Percentiles rank a stretch among this genome's conserved stretches.
These are phyloP conservation scores for Pantala flavescens DNA, from an alignment of 1,140 invertebrate genomes.

Conservation along the genomic window DNA sequence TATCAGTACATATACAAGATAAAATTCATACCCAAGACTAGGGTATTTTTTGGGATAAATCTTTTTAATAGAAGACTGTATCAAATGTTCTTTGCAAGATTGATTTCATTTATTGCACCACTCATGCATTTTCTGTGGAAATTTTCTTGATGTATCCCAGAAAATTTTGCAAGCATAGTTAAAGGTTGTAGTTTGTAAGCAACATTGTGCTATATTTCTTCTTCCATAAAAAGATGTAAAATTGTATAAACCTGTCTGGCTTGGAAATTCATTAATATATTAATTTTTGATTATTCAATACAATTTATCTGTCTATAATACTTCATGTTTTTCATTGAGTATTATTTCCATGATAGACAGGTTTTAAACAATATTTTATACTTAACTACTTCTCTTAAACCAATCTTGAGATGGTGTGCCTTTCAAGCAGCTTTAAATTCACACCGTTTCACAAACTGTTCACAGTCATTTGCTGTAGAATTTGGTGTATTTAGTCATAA, in stretches of 20 bases:
- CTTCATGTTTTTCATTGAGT: background rate
- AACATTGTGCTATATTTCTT: background rate
- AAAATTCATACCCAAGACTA: background rate
- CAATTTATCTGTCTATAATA: background rate
- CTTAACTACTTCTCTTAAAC: background rate
- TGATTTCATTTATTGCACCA: background rate
- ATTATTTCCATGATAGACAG: background rate
- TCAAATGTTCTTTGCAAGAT: background rate
- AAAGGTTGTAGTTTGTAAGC: background rate
- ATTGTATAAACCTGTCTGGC: conserved; percentile 1
- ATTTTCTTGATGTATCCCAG: background rate
- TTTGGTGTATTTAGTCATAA: background rate
- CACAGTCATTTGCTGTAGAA: background rate
- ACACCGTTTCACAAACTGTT: conserved; percentile 9
- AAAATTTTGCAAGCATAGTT: background rate
- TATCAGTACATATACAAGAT: background rate
- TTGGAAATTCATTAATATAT: background rate
- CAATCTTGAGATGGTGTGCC: conserved; percentile 2
- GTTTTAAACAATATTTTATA: background rate
- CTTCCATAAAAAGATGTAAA: background rate
- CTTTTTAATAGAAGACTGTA: conserved; percentile 3
- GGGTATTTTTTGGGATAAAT: conserved; percentile 6
- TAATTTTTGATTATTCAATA: background rate
- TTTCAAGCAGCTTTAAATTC: conserved; percentile 4
- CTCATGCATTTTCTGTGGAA: background rate